Evolutionary conservation across 2,113 vertebrate species (phyloP).

Genomic region (Sapayoa aenigma): DNA sequence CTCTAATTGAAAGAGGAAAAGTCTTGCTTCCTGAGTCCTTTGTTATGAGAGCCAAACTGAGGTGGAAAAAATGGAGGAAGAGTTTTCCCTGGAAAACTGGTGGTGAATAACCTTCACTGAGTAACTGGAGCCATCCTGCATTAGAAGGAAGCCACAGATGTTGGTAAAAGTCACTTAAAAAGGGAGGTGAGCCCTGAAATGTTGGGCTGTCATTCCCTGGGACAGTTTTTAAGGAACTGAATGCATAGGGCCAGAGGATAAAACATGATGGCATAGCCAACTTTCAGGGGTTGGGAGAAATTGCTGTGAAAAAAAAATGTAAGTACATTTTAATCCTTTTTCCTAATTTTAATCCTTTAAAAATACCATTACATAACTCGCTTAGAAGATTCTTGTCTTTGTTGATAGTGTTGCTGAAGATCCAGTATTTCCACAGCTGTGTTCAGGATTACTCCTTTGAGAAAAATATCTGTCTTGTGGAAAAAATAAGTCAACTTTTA

Average conservation of each 20-base stretch:
- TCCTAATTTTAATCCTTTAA: constrained; percentile 27
- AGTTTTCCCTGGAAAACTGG: neutral
- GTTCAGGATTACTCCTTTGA: constrained; percentile 62
- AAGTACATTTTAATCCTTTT: constrained; percentile 14
- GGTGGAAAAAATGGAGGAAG: neutral
- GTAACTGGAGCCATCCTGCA: neutral
- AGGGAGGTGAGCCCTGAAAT: neutral
- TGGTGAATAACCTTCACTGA: neutral
- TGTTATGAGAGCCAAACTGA: neutral
- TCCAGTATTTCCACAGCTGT: constrained; percentile 64
- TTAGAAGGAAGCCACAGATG: neutral
- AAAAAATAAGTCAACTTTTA: constrained; percentile 56
- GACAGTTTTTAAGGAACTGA: neutral
- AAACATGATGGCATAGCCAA: neutral
- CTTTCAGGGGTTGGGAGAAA: neutral
- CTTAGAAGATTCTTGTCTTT: constrained; percentile 23
- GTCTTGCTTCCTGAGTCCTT: neutral
- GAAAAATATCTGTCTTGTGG: constrained; percentile 45
- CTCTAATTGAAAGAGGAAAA: constrained; percentile 32
- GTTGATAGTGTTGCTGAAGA: constrained; percentile 39
- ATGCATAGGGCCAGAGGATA: neutral
- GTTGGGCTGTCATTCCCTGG: neutral
- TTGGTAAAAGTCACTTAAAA: neutral
- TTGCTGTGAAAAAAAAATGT: neutral
- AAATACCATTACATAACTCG: constrained; percentile 36